Evolutionary conservation across 2,888 invertebrate species (phyloP), one percentile per base, ranked within the genome.

Genomic region (Pyrgus malvae): DNA sequence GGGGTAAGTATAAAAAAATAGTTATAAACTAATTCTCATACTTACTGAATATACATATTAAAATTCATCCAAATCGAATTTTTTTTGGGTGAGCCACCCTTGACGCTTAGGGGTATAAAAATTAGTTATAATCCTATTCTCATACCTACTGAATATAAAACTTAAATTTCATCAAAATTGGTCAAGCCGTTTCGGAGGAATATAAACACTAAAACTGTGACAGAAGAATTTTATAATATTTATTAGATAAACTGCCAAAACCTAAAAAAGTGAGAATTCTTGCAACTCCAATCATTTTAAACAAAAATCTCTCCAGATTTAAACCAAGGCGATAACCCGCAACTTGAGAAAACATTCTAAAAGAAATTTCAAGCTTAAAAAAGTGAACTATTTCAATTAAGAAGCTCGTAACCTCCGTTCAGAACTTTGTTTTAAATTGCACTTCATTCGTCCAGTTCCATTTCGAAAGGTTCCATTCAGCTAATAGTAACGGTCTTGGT

Each of bases 371-470:
- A 53, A 60, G 53, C 48, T 59, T 51, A 54, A 63, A 57, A 49
- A 58, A 77, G 73, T 70, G 69, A 83, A 83, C 80, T 82, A 83
- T 84, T 84, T 83, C 84, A 83, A 83, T 84, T 82, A 84, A 81
- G 76, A 75, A 71, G 69, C 76, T 72, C 70, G 74, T 68, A 72
- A 74, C 74, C 74, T 78, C 78, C 74, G 72, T 77, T 79, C 71
- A 61, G 70, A 81, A 83, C 77, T 82, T 83, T 78, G 78, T 78
- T 80, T 77, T 70, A 78, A 80, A 82, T 79, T 76, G 76, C 76
- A 75, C 70, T 69, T 64, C 66, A 75, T 73, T 72, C 75, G 63
- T 62, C 64, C 73, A 77, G 74, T 76, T 76, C 4, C 38, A 69
- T 76, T 75, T 65, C 65, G 64, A 72, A 63, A 68, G 65, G 65